Percentiles rank a stretch among this genome's conserved stretches.
These are phyloP conservation scores for Bubalus kerabau DNA, from an alignment of 2,113 vertebrate genomes.

Conservation along the genomic window DNA sequence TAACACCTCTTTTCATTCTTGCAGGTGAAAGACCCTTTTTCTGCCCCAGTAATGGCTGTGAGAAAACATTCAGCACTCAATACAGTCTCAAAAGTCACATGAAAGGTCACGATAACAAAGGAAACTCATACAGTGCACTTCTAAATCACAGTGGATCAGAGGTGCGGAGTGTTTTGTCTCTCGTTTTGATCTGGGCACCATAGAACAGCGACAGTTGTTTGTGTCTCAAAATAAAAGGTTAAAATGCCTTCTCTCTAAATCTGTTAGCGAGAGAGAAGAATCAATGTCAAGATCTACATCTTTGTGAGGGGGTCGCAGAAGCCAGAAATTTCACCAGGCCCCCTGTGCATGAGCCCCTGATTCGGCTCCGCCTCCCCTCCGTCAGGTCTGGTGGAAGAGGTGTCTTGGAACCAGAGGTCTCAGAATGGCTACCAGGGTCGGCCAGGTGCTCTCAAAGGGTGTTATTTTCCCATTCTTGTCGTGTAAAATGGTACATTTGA, in stretches of 20 bases:
- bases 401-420: background rate
- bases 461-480: background rate
- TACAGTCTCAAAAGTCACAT: constrained; percentile 98
- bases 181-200: background rate
- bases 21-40: constrained; percentile 97
- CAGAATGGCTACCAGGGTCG: background rate
- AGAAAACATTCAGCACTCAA: constrained; percentile 97
- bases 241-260: background rate
- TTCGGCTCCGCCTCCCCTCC: background rate
- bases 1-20: constrained; percentile 51
- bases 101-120: constrained; percentile 93
- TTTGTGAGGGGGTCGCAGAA: background rate
- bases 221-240: background rate
- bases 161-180: constrained; percentile 79
- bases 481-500: background rate
- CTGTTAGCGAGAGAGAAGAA: background rate
- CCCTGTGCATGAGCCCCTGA: background rate
- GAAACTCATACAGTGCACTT: constrained; percentile 84
- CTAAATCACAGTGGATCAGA: constrained; percentile 88
- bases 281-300: background rate
- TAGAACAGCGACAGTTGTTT: background rate
- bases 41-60: constrained; percentile 96
- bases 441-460: background rate
- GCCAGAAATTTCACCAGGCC: background rate
- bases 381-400: background rate